Percentiles rank a stretch among this genome's conserved stretches.
Evolutionary conservation across 2,113 vertebrate genomes (phyloP).

Genomic region (Spilogale gracilis): DNA sequence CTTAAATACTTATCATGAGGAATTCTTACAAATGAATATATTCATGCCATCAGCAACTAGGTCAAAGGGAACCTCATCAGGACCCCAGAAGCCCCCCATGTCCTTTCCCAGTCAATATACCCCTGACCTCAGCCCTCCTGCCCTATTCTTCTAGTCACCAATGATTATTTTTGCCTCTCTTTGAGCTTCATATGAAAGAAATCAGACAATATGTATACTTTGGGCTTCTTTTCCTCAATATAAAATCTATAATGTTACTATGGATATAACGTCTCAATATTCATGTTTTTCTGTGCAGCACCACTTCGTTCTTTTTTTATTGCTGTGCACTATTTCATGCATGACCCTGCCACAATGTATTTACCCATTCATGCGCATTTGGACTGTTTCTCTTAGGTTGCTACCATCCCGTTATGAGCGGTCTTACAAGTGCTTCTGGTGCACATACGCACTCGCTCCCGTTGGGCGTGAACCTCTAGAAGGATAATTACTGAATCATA

Average conservation of each 20-base stretch:
- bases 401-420: neutral
- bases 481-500: neutral
- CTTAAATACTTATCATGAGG: conserved; percentile 10
- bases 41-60: neutral
- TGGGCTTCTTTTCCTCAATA: neutral
- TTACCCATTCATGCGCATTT: neutral
- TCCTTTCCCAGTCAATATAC: neutral
- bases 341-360: neutral
- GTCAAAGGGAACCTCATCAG: neutral
- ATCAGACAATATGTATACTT: neutral
- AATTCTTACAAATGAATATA: neutral
- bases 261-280: neutral
- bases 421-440: neutral
- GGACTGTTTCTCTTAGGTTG: neutral
- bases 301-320: neutral
- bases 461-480: no score
- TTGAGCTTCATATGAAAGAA: neutral
- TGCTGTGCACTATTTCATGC: neutral
- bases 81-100: accelerated
- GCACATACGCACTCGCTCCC: neutral
- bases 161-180: neutral
- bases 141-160: neutral
- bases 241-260: neutral
- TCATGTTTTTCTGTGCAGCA: neutral
- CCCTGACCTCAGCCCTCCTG: neutral